These are phyloP conservation scores for Slavum lentiscoides DNA, from an alignment of 2,888 invertebrate genomes.

Conservation along the genomic window DNA sequence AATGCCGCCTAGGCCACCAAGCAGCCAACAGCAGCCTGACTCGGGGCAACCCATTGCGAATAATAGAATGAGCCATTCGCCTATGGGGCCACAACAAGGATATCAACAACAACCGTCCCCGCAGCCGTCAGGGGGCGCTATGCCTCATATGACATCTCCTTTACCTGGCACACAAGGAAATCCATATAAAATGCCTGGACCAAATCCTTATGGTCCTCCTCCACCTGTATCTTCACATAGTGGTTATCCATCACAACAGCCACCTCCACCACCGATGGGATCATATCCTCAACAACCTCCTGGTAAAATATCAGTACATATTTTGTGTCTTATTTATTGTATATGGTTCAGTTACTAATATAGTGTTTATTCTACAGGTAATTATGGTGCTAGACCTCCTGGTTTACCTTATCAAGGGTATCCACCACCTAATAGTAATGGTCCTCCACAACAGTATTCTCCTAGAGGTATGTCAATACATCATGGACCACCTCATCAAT, in stretches of 20 bases:
- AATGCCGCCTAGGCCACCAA: constrained; percentile 93
- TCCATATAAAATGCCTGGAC: constrained; percentile 43
- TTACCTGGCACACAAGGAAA: constrained; percentile 24
- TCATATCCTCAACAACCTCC: constrained; percentile 48
- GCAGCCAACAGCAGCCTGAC: constrained; percentile 74
- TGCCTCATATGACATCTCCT: constrained; percentile 45
- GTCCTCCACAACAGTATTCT: constrained; percentile 62
- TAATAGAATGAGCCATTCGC: constrained; percentile 71
- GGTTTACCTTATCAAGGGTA: constrained; percentile 62
- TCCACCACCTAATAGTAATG: constrained; percentile 59
- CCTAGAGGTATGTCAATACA: constrained; percentile 60
- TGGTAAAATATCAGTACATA: constrained; percentile 25
- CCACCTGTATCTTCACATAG: constrained; percentile 40
- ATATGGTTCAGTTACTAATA: neutral
- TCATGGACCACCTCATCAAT: constrained; percentile 62
- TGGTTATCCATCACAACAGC: constrained; percentile 49
- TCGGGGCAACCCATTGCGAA: constrained; percentile 64
- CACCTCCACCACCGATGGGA: constrained; percentile 38
- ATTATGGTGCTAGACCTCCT: constrained; percentile 61
- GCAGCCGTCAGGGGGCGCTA: constrained; percentile 16
- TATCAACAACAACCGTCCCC: constrained; percentile 46
- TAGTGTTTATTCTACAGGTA: constrained; percentile 58
- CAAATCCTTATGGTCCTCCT: constrained; percentile 46
- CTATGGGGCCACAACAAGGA: constrained; percentile 67
- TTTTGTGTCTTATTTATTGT: neutral